A percentile compares a stretch with the other conserved stretches of the same genome.
Evolutionary conservation across 2,888 invertebrate genomes (phyloP).

Genomic region (Pachliopta kotzebuea): DNA sequence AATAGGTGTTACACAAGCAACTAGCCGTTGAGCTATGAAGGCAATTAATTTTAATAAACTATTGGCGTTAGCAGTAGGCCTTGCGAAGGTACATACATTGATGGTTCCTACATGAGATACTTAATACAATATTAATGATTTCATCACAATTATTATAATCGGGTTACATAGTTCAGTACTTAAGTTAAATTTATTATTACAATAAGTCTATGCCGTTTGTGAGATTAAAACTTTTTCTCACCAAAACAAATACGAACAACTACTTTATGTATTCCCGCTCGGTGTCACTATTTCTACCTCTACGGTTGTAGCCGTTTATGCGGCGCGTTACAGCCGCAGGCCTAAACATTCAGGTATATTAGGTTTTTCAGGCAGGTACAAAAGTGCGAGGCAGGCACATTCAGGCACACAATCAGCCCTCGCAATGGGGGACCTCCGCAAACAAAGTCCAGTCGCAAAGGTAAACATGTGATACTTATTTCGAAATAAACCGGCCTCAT

Average conservation of each 20-base stretch:
- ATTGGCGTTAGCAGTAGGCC: too few species aligned
- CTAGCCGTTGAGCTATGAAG: too few species aligned
- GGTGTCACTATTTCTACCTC: not conserved
- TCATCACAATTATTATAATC: too few species aligned
- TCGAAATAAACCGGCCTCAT: constrained; percentile 14
- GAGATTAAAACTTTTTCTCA: not conserved
- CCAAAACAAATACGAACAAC: not conserved
- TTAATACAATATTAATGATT: too few species aligned
- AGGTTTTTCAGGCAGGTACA: constrained; percentile 20
- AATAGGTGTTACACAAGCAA: too few species aligned
- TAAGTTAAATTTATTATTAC: too few species aligned
- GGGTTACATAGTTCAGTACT: too few species aligned
- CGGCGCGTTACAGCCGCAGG: constrained; percentile 6
- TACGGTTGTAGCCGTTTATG: not conserved
- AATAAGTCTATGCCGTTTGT: not conserved
- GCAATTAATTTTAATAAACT: too few species aligned
- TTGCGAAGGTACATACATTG: too few species aligned
- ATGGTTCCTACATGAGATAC: too few species aligned
- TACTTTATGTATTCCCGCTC: not conserved
- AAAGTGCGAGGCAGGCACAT: constrained; percentile 13
- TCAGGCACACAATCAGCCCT: constrained; percentile 33
- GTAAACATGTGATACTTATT: constrained; percentile 13
- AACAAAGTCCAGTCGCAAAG: constrained; percentile 33
- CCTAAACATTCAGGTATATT: constrained; percentile 19
- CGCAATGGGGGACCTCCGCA: constrained; percentile 38